Evolutionary conservation across 2,113 vertebrate genomes (phyloP).

Genomic region (Prochilodus magdalenae): DNA sequence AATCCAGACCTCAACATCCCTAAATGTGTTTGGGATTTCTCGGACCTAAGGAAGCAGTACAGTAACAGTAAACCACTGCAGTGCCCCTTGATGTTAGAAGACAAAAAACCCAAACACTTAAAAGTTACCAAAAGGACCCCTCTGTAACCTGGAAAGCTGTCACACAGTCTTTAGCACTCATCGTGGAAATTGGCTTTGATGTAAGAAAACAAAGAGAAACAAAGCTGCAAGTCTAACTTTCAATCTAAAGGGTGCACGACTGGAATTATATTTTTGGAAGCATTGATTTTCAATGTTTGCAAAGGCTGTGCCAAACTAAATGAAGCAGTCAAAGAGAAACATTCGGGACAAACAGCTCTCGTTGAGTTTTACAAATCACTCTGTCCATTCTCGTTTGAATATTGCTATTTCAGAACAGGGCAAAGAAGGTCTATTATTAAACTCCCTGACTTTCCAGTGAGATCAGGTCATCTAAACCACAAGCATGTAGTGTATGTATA

Average conservation of each 20-base stretch:
- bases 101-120: too few species aligned
- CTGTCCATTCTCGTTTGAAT: background rate
- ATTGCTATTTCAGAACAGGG: background rate
- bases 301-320: conserved; percentile 20
- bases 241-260: background rate
- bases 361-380: conserved; percentile 5
- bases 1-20: too few species aligned
- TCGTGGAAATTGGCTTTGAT: background rate
- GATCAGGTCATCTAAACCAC: background rate
- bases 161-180: background rate
- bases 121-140: too few species aligned
- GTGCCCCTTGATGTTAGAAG: too few species aligned
- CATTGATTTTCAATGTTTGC: conserved; percentile 20
- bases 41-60: too few species aligned
- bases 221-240: background rate
- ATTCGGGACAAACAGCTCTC: background rate
- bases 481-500: background rate
- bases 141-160: too few species aligned
- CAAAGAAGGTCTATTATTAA: background rate
- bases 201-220: background rate
- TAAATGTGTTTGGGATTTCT: too few species aligned
- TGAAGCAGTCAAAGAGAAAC: conserved; percentile 7
- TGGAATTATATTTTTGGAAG: conserved; percentile 15
- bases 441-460: background rate
- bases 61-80: too few species aligned